Evolutionary conservation across 2,113 vertebrate genomes (phyloP).

Genomic region (Callospermophilus lateralis): DNA sequence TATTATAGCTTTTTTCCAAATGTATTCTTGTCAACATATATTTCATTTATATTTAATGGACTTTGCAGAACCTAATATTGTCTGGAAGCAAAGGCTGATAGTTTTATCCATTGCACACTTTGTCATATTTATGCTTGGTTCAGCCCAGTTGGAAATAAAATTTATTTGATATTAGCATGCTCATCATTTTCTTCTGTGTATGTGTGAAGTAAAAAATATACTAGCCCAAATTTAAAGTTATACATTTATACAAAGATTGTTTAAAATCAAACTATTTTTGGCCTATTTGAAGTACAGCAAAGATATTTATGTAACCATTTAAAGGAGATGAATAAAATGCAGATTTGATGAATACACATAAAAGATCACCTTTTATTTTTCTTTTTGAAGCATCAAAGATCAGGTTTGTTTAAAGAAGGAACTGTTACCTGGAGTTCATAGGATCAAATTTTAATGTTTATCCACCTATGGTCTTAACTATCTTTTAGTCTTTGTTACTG

Average conservation of each 20-base stretch:
- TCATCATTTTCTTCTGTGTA: slow-evolving; percentile 47
- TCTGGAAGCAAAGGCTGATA: slow-evolving; percentile 54
- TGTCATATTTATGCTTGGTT: slow-evolving; percentile 58
- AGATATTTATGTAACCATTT: neutral
- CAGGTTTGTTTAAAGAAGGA: neutral
- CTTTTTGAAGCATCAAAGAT: neutral
- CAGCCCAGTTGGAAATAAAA: slow-evolving; percentile 17
- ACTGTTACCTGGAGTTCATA: neutral
- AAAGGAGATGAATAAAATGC: neutral
- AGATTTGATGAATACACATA: neutral
- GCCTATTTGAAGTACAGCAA: neutral
- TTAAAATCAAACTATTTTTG: slow-evolving; percentile 18
- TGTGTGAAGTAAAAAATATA: slow-evolving; percentile 25
- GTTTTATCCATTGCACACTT: slow-evolving; percentile 13
- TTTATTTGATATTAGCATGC: slow-evolving; percentile 48
- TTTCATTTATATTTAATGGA: slow-evolving; percentile 47
- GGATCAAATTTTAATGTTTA: neutral
- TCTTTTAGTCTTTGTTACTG: neutral
- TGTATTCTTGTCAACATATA: slow-evolving; percentile 50
- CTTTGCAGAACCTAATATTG: neutral
- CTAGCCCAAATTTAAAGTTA: neutral
- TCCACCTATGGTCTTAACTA: neutral
- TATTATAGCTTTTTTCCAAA: slow-evolving; percentile 59
- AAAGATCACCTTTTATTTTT: neutral
- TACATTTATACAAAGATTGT: neutral